Conservation (phyloP, 2,113 vertebrate genomes). For the Columbina picui region DNA sequence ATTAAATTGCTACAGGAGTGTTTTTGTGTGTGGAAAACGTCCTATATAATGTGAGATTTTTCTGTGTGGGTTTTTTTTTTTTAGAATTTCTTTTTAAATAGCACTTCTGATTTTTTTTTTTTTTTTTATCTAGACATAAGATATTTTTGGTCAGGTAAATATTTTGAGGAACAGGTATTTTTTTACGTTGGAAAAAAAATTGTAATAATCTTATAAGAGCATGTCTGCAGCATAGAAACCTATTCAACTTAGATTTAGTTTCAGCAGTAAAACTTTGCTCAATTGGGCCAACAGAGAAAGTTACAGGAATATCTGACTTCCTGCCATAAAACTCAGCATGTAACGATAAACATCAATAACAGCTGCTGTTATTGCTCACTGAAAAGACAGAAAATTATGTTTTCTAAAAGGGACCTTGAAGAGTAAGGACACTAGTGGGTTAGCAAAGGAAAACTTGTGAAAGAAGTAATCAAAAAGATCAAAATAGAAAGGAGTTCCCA, state of each 20-base stretch:
- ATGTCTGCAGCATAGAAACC: not conserved
- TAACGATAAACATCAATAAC: not conserved
- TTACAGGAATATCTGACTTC: not conserved
- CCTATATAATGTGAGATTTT: not conserved
- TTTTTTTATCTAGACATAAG: fast-evolving
- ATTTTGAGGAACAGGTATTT: not conserved
- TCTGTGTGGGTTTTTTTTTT: no score
- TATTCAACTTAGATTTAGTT: not conserved
- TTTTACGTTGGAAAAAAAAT: not conserved
- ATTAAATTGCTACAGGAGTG: not conserved
- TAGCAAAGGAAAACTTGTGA: not conserved
- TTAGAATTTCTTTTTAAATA: no score
- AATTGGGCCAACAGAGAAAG: not conserved
- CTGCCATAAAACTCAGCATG: not conserved
- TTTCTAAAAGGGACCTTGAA: not conserved
- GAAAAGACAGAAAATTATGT: not conserved
- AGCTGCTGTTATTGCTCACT: not conserved
- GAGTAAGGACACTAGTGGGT: not conserved
- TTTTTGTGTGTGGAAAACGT: not conserved
- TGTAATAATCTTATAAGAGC: not conserved
- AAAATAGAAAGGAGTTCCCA: not conserved
- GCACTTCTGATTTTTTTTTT: not conserved
- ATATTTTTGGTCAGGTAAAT: not conserved
- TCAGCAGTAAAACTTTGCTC: constrained; percentile 18
- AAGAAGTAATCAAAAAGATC: not conserved